Evolutionary conservation across 2,888 invertebrate genomes (phyloP).

Genomic region (Muscina levida): DNA sequence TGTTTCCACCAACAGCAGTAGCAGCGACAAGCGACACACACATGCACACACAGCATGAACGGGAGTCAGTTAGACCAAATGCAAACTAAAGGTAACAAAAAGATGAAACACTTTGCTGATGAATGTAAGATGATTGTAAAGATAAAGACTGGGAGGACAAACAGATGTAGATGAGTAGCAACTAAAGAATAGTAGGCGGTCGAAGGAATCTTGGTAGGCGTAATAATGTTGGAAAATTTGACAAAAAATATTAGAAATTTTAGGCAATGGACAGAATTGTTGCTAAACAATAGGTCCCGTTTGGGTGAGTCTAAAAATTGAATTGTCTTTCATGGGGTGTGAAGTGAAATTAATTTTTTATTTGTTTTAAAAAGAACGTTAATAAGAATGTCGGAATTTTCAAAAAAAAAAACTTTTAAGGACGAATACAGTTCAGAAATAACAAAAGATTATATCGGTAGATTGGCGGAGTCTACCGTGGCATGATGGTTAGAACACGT

Average conservation of each 20-base stretch:
- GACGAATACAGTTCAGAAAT: too few relatives aligned
- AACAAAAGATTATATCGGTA: too few relatives aligned
- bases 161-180: background rate
- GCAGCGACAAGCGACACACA: background rate
- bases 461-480: too few relatives aligned
- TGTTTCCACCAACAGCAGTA: slow-evolving; percentile 10
- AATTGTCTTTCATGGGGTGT: too few relatives aligned
- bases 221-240: slow-evolving; percentile 52
- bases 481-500: too few relatives aligned
- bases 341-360: too few relatives aligned
- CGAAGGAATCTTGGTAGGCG: background rate
- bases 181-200: background rate
- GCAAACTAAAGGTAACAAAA: slow-evolving; percentile 40
- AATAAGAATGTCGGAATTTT: too few relatives aligned
- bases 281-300: too few relatives aligned
- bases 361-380: too few relatives aligned
- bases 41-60: slow-evolving; percentile 16
- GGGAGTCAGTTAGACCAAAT: slow-evolving; percentile 44
- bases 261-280: too few relatives aligned
- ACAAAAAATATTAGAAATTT: slow-evolving; percentile 13
- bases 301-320: too few relatives aligned
- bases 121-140: slow-evolving; percentile 55
- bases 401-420: too few relatives aligned
- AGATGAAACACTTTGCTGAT: slow-evolving; percentile 56
- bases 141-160: slow-evolving; percentile 33